Evolutionary conservation across 2,888 invertebrate species (phyloP).

Genomic region (Temnothorax rugatulus): DNA sequence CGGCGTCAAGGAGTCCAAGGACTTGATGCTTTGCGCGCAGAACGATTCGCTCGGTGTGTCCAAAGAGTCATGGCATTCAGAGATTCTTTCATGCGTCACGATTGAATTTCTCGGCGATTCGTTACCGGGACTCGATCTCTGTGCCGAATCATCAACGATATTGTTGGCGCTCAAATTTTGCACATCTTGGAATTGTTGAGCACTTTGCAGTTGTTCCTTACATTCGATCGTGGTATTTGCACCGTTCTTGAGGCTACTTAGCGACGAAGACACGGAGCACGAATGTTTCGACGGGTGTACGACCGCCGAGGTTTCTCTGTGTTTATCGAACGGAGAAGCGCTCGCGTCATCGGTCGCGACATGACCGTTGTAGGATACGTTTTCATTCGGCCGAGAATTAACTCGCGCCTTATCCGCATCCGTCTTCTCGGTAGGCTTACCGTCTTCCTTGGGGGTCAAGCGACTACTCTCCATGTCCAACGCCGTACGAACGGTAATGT

Average conservation of each 20-base stretch:
- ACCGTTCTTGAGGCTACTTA: background rate
- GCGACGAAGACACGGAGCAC: background rate
- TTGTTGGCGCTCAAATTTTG: background rate
- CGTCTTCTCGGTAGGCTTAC: background rate
- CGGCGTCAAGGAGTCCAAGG: conserved; percentile 79
- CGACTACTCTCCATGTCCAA: conserved; percentile 52
- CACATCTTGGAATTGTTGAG: background rate
- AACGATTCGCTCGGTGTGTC: conserved; percentile 7
- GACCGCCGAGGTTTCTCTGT: background rate
- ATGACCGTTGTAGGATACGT: background rate
- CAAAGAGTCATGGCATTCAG: background rate
- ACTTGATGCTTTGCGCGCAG: conserved; percentile 36
- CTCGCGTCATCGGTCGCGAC: background rate
- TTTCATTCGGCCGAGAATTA: background rate
- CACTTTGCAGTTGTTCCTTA: background rate
- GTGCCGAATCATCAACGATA: background rate
- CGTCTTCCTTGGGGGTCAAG: conserved; percentile 57
- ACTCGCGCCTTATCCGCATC: background rate
- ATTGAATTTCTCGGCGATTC: background rate
- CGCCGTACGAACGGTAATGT: conserved; percentile 50
- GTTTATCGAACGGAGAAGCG: background rate
- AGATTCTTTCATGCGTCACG: background rate
- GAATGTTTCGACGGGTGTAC: background rate
- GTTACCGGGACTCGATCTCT: background rate
- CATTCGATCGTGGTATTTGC: background rate